These are phyloP conservation scores for Linnaemya tessellans DNA, from an alignment of 2,888 invertebrate species.

Conservation along the genomic window DNA sequence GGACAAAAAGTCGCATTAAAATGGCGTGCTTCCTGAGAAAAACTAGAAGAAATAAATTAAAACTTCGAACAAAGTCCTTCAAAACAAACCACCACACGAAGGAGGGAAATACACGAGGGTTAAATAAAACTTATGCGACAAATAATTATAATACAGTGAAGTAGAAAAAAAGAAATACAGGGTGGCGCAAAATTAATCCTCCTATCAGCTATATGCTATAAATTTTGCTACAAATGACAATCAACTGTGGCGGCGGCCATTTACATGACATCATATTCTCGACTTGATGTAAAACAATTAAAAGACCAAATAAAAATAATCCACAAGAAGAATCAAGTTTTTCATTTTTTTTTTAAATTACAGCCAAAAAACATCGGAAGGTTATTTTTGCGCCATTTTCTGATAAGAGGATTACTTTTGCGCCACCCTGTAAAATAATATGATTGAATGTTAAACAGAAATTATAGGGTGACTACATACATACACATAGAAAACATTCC, in stretches of 20 bases:
- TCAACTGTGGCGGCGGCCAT: no score
- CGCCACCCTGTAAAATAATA: constrained; percentile 17
- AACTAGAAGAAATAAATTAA: neutral
- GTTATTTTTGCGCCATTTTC: no score
- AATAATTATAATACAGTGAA: constrained; percentile 56
- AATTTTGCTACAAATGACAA: no score
- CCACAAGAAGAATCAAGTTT: no score
- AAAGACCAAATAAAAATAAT: no score
- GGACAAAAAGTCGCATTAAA: constrained; percentile 57
- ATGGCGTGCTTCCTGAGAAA: constrained; percentile 63
- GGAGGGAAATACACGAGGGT: constrained; percentile 24
- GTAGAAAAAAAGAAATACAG: neutral
- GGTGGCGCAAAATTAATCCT: no score
- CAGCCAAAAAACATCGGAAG: no score
- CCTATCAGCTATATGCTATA: no score
- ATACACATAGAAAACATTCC: neutral
- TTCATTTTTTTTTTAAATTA: no score
- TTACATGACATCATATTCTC: no score
- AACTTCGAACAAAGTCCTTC: constrained; percentile 21
- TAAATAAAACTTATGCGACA: constrained; percentile 64
- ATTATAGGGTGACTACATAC: constrained; percentile 33
- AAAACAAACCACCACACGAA: constrained; percentile 23
- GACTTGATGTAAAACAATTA: no score
- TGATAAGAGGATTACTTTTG: no score
- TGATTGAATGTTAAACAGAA: constrained; percentile 49